These are phyloP conservation scores for Ecdyonurus torrentis DNA, from an alignment of 2,888 invertebrate species.

Conservation along the genomic window DNA sequence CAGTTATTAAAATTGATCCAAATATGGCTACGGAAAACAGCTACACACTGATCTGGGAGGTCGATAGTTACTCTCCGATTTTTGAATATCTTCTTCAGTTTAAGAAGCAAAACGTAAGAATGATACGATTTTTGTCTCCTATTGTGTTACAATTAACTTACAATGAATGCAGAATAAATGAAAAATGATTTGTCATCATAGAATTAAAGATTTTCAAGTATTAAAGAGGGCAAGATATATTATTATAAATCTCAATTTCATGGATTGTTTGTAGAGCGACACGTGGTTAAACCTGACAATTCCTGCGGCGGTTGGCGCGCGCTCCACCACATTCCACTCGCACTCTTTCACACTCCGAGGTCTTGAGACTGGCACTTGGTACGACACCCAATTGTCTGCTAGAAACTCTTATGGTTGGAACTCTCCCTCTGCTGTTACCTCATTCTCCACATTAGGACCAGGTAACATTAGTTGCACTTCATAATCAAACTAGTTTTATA, in stretches of 20 bases:
- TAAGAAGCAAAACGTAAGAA: slow-evolving; percentile 24
- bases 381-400: slow-evolving; percentile 61
- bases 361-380: slow-evolving; percentile 51
- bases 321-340: slow-evolving; percentile 38
- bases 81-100: slow-evolving; percentile 46
- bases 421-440: slow-evolving; percentile 51
- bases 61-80: slow-evolving; percentile 63
- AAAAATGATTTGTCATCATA: too few relatives aligned
- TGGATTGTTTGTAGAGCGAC: background rate
- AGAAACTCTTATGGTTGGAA: slow-evolving; percentile 78
- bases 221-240: too few relatives aligned
- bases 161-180: too few relatives aligned
- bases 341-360: slow-evolving; percentile 58
- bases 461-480: slow-evolving; percentile 39
- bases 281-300: slow-evolving; percentile 52
- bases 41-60: slow-evolving; percentile 67
- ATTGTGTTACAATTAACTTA: too few relatives aligned
- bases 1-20: slow-evolving; percentile 44
- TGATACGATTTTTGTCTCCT: too few relatives aligned
- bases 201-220: too few relatives aligned
- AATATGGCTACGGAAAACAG: slow-evolving; percentile 32
- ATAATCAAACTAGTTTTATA: too few relatives aligned
- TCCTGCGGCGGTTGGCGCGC: slow-evolving; percentile 38
- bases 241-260: slow-evolving; percentile 7
- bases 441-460: slow-evolving; percentile 60